These are phyloP conservation scores for Rhagium mordax DNA, from an alignment of 2,888 invertebrate genomes.

Conservation along the genomic window DNA sequence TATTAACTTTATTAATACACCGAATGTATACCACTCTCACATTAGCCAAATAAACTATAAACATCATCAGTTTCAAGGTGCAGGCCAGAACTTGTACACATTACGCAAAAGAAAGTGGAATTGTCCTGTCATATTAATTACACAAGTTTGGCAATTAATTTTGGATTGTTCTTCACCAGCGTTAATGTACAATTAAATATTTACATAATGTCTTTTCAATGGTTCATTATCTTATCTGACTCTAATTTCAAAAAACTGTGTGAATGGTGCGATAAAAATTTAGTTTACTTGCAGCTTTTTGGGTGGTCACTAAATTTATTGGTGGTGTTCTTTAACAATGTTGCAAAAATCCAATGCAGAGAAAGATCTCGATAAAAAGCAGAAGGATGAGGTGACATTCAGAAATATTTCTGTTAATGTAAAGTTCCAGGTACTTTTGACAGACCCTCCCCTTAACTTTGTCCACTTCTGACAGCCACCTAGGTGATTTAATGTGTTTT, in stretches of 20 bases:
- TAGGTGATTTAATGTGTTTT: constrained; percentile 17
- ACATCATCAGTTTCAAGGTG: too few relatives aligned
- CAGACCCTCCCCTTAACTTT: background rate
- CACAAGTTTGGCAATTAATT: background rate
- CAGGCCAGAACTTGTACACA: too few relatives aligned
- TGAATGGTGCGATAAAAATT: background rate
- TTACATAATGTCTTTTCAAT: background rate
- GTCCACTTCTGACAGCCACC: background rate
- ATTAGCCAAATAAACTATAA: too few relatives aligned
- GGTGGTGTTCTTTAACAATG: background rate
- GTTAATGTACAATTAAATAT: background rate
- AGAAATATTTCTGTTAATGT: constrained; percentile 61
- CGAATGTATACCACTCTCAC: too few relatives aligned
- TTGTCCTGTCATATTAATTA: background rate
- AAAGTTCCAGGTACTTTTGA: constrained; percentile 58
- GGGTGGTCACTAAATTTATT: background rate
- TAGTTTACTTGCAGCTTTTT: background rate
- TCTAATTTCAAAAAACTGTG: background rate
- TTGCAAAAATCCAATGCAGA: background rate
- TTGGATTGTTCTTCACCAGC: background rate
- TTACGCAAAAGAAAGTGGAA: background rate
- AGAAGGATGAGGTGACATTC: constrained; percentile 56
- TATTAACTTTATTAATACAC: too few relatives aligned
- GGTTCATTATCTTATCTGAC: constrained; percentile 19
- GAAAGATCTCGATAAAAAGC: constrained; percentile 30